A percentile compares a stretch with the other conserved stretches of the same genome.
Evolutionary conservation across 2,888 invertebrate species (phyloP).

Genomic region (Caenorhabditis sinica): DNA sequence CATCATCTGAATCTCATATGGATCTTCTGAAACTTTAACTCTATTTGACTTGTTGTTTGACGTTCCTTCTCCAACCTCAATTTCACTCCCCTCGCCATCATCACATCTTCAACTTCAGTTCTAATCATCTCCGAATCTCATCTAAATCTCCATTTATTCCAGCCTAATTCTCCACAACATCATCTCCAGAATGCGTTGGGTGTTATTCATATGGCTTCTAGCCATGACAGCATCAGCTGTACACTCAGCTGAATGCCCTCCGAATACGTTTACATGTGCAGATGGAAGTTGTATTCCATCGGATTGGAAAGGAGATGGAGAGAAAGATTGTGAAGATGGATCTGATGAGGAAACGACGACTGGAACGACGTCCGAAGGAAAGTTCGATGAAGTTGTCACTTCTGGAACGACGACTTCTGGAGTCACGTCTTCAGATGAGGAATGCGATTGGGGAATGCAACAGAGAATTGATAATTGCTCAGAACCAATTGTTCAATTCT

Average conservation of each 20-base stretch:
- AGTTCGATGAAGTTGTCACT: constrained; percentile 56
- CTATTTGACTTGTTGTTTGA: too few species aligned
- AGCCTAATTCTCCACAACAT: constrained; percentile 6
- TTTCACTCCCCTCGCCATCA: background rate
- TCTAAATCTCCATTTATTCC: background rate
- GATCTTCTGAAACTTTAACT: too few species aligned
- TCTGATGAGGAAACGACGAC: constrained; percentile 68
- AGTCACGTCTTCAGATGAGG: constrained; percentile 45
- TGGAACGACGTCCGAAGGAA: constrained; percentile 30
- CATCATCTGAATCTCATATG: too few species aligned
- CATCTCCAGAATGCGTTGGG: constrained; percentile 57
- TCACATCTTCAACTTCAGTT: background rate
- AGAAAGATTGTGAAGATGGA: constrained; percentile 81
- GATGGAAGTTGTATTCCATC: constrained; percentile 81
- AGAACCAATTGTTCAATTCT: constrained; percentile 73
- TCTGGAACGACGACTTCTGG: constrained; percentile 44
- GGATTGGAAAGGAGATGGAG: constrained; percentile 82
- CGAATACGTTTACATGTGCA: constrained; percentile 79
- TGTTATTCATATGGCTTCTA: constrained; percentile 58
- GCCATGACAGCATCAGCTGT: constrained; percentile 35
- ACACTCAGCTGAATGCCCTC: constrained; percentile 70
- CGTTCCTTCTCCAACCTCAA: too few species aligned
- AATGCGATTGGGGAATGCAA: constrained; percentile 72
- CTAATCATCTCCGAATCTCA: background rate
- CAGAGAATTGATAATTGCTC: constrained; percentile 74